Evolutionary conservation across 1,140 invertebrate species (phyloP), one percentile per base, ranked within the genome.

Genomic region (Bombus breviceps): DNA sequence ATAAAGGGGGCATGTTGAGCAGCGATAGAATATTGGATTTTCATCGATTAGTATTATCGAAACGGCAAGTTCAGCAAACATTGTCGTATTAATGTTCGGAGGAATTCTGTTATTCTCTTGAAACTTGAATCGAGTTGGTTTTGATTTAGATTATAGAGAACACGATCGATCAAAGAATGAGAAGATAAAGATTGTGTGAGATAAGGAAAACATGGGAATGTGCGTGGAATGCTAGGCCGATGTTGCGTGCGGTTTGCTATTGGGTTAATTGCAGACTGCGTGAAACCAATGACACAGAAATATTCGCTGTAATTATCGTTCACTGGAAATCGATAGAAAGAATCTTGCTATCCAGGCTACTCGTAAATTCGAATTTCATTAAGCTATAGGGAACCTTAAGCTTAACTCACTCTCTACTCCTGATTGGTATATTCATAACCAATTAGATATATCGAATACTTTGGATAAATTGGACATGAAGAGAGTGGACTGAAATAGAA

Each of bases 231-330:
- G 82, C 25, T 84, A 34, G 82, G 39, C 10, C 75, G 66, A 79
- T 79, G 82, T 84, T 79, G 82, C 82, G 75, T 84, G 75, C 28
- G 9, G n/a, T 71, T 43, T 9, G 75, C 43, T 72, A 84, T 79
- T 84, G 76, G 82, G 75, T 84, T 84, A 84, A 84, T 84, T 79
- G 64, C 82, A 22, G 28, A 37, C 74, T 59, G 75, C 75, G 76
- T 47, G 82, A 84, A 43, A 84, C 64, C 39, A 84, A 79, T 22
- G 82, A 84, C 82, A 79, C 75, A 71, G 76, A 84, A 84, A 79
- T 79, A 84, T 79, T 72, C 28, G 15, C 39, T 34, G 66, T 22
- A 78, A 71, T 84, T 79, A 79, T 71, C 75, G 76, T 78, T 84
- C 75, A 12, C 13, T 62, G 47, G 82, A 57, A 71, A 79, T 71